These are phyloP conservation scores for Orgyia antiqua DNA, from an alignment of 2,888 invertebrate species.

Conservation along the genomic window DNA sequence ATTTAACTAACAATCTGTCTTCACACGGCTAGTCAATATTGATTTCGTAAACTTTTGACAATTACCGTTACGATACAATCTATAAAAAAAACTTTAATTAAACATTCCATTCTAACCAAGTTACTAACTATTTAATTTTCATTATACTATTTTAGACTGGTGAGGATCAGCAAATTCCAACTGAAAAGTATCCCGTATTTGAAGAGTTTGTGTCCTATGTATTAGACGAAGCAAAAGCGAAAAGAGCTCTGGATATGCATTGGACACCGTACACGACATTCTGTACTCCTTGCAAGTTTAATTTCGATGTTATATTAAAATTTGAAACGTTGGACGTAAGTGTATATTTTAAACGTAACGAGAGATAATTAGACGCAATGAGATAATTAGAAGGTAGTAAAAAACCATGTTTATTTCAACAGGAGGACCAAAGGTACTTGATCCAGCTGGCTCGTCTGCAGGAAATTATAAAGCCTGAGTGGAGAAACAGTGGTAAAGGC, in stretches of 20 bases:
- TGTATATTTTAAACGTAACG: constrained; percentile 8
- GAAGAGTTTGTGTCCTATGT: constrained; percentile 89
- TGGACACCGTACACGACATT: constrained; percentile 91
- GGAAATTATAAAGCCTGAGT: constrained; percentile 87
- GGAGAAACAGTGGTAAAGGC: constrained; percentile 89
- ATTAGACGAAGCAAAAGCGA: constrained; percentile 82
- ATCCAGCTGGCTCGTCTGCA: constrained; percentile 87
- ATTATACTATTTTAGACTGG: constrained; percentile 31
- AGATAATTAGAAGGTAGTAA: no score
- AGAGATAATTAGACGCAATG: no score
- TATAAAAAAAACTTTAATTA: no score
- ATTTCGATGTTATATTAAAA: constrained; percentile 88
- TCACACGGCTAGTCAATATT: no score
- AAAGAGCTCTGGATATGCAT: constrained; percentile 87
- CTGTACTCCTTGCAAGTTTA: constrained; percentile 91
- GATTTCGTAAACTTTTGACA: no score
- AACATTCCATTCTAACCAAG: no score
- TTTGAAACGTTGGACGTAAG: constrained; percentile 88
- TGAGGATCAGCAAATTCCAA: constrained; percentile 40
- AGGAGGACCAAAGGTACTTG: constrained; percentile 89
- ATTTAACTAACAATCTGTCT: no score
- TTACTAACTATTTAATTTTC: no score
- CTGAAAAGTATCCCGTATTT: constrained; percentile 85
- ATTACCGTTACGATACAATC: no score
- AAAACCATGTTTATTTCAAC: no score